These are phyloP conservation scores for Bombus confusus DNA, from an alignment of 1,140 invertebrate species.

Conservation along the genomic window DNA sequence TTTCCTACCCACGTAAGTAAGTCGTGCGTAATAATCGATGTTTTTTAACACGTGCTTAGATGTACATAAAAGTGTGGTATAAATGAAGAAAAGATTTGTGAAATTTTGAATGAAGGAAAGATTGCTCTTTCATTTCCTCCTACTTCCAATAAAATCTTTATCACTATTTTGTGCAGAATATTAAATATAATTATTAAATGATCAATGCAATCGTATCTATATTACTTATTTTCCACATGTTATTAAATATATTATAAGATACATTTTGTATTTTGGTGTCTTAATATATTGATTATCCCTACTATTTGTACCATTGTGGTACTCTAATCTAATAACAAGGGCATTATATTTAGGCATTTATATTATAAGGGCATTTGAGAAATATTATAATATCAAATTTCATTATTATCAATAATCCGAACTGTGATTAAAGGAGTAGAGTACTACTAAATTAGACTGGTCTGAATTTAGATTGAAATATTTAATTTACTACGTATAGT, in stretches of 20 bases:
- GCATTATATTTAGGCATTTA: no score
- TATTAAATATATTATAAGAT: no score
- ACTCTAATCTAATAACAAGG: not conserved
- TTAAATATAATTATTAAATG: not conserved
- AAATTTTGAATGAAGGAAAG: not conserved
- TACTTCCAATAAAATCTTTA: not conserved
- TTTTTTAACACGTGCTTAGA: not conserved
- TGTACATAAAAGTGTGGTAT: not conserved
- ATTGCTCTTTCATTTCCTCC: not conserved
- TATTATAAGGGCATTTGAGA: no score
- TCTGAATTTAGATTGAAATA: not conserved
- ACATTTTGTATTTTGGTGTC: not conserved
- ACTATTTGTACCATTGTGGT: not conserved
- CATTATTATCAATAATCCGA: not conserved
- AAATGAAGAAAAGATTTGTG: not conserved
- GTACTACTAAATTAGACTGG: not conserved
- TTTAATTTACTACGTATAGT: not conserved
- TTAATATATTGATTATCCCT: not conserved
- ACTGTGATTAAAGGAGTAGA: not conserved
- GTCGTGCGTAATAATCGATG: not conserved
- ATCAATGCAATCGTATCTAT: not conserved
- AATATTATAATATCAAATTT: not conserved
- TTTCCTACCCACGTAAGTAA: not conserved
- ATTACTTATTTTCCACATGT: not conserved
- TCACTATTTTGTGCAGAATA: not conserved